A percentile compares a stretch with the other conserved stretches of the same genome.
Evolutionary conservation across 2,797 vertebrate genomes (phyloP).

Genomic region (Cryptoprocta ferox): DNA sequence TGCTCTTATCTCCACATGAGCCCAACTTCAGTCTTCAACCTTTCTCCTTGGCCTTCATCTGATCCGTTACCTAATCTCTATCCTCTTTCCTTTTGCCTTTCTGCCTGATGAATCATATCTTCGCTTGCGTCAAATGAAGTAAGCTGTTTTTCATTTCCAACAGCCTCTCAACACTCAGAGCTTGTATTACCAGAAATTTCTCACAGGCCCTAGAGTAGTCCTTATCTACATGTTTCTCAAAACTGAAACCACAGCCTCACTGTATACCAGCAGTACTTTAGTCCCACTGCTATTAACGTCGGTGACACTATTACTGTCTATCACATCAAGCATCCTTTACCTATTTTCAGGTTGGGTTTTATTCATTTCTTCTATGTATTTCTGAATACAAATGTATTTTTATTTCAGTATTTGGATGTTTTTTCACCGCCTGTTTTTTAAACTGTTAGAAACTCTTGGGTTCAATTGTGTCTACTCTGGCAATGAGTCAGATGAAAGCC

Average conservation of each 20-base stretch:
- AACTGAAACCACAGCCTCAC: slow-evolving; percentile 42
- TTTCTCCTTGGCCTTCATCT: slow-evolving; percentile 56
- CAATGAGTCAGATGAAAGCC: slow-evolving; percentile 56
- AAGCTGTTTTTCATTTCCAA: slow-evolving; percentile 57
- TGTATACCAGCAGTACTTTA: neutral
- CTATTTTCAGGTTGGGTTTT: slow-evolving; percentile 42
- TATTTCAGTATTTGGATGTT: slow-evolving; percentile 31
- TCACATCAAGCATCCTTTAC: slow-evolving; percentile 16
- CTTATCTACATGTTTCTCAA: slow-evolving; percentile 62
- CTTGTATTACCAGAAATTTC: slow-evolving; percentile 41
- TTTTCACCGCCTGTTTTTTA: neutral
- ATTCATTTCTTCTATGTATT: slow-evolving; percentile 32
- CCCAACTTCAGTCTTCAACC: slow-evolving; percentile 46
- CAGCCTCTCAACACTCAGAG: slow-evolving; percentile 26
- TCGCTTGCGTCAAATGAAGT: slow-evolving; percentile 38
- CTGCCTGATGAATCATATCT: slow-evolving; percentile 56
- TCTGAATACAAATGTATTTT: slow-evolving; percentile 55
- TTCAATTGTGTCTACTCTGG: slow-evolving; percentile 1
- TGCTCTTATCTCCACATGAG: slow-evolving; percentile 26
- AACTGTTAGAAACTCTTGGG: slow-evolving; percentile 49
- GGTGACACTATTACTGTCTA: neutral
- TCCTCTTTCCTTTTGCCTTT: slow-evolving; percentile 29
- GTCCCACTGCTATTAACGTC: slow-evolving; percentile 60
- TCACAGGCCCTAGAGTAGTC: neutral
- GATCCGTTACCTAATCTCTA: slow-evolving; percentile 23